phyloP scores from a whole-genome alignment of 2,888 invertebrate species.

The Hymenopus coronatus region DNA sequence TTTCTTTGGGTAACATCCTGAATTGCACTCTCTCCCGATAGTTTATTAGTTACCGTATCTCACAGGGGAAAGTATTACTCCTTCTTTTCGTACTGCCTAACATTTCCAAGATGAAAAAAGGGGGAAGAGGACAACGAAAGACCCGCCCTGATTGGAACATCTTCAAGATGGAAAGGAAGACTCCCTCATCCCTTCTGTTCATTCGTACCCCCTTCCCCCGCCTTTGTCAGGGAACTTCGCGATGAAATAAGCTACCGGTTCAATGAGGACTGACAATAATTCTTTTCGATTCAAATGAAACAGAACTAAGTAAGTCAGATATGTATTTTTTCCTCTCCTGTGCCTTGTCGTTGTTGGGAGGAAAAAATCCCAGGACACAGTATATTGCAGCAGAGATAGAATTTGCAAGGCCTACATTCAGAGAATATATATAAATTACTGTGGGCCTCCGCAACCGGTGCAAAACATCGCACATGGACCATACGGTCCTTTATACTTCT shows the following conservation, averaged over 20 bases:
- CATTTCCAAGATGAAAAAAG: not conserved
- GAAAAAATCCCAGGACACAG: not conserved
- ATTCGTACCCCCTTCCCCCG: not conserved
- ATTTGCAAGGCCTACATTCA: not conserved
- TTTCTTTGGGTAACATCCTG: not conserved
- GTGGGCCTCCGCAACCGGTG: too few species aligned
- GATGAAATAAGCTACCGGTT: not conserved
- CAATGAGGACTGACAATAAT: conserved; percentile 2
- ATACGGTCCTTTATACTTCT: too few species aligned
- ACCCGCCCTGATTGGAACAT: not conserved
- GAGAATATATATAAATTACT: too few species aligned
- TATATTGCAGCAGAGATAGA: not conserved
- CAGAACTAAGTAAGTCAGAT: not conserved
- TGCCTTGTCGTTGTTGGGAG: not conserved
- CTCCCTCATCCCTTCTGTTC: not conserved
- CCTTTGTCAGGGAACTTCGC: not conserved
- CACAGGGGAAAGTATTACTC: not conserved
- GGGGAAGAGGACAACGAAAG: not conserved
- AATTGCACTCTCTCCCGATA: not conserved
- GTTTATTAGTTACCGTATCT: not conserved
- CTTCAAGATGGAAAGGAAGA: not conserved
- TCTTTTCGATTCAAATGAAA: conserved; percentile 7
- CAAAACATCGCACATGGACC: too few species aligned
- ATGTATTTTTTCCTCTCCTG: not conserved
- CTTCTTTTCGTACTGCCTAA: not conserved